These are phyloP conservation scores for Lethrus apterus DNA, from an alignment of 1,140 invertebrate genomes.

Conservation along the genomic window DNA sequence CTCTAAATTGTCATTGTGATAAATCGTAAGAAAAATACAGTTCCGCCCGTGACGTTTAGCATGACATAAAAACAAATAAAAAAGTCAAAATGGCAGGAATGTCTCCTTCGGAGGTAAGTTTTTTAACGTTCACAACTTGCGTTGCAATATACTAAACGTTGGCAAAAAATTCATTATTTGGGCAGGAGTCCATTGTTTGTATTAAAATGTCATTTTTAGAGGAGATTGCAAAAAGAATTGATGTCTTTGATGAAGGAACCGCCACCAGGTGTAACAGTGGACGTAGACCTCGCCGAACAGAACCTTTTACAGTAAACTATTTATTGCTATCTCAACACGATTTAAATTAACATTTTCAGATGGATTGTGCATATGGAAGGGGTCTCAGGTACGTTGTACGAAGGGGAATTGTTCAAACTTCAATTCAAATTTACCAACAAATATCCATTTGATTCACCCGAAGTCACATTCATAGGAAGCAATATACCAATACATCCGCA, in stretches of 20 bases:
- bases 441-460: constrained; percentile 97
- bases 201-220: constrained; percentile 48
- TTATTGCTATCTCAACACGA: background rate
- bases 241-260: constrained; percentile 91
- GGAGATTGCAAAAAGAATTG: constrained; percentile 87
- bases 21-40: no score
- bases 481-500: constrained; percentile 98
- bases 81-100: constrained; percentile 31
- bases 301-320: constrained; percentile 53
- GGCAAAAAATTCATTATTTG: no score
- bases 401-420: constrained; percentile 90
- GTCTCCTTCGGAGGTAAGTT: constrained; percentile 39
- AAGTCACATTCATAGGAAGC: constrained; percentile 91
- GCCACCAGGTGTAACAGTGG: constrained; percentile 81
- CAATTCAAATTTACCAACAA: constrained; percentile 95
- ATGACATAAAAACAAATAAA: background rate
- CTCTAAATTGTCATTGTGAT: no score
- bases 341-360: no score
- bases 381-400: constrained; percentile 87
- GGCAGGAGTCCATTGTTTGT: no score
- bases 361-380: constrained; percentile 95
- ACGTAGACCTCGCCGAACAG: constrained; percentile 61
- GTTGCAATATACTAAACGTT: no score
- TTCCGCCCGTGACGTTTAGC: no score
- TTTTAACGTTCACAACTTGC: background rate